Base-by-base conservation (phyloP, 2,888 invertebrate species). In the Heteropelma amictum region DNA sequence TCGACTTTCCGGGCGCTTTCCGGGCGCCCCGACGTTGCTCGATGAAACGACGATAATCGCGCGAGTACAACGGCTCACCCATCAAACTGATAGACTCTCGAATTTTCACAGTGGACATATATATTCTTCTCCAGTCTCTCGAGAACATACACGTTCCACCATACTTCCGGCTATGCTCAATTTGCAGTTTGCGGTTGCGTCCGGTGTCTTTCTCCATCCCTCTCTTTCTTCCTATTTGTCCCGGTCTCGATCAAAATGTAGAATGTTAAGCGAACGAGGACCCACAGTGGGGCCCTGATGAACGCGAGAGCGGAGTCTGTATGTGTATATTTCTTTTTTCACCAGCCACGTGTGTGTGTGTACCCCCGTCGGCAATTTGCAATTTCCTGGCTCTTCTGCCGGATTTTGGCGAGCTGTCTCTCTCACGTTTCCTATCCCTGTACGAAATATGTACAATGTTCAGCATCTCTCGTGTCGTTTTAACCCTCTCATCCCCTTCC, bases 341-440 rank as follows among this genome's bases (percentile, higher is more conserved):
- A n/a, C n/a, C n/a, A n/a, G n/a, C n/a, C n/a, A 53, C 53, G 42
- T 61, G 76, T 73, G 77, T 74, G 79, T 72, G 77, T 78, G 73
- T 77, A 67, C 70, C 74, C 74, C 79, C 76, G 76, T 77, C 82
- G 84, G 84, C 86, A 87, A 87, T 87, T 87, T 84, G 86, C 86
- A 87, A 87, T 87, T 87, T 87, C 87, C 87, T 82, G 82, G 77
- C 80, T 78, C 80, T 80, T 83, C 78, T 80, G 71, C 60, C 45
- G 42, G 42, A 30, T 63, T 72, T 28, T 60, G 61, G 51, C 60
- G 61, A 54, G 65, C 35, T 47, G 19, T 49, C 54, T 53, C 61
- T 49, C 51, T 47, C 47, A 21, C 65, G 23, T 56, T 67, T 49
- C 58, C 49, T 8, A 12, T 49, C 23, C 10, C 35, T 45, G 10